Percentiles rank a stretch among this genome's conserved stretches.
Evolutionary conservation across 2,888 invertebrate genomes (phyloP).

Genomic region (Hartigia nigra): DNA sequence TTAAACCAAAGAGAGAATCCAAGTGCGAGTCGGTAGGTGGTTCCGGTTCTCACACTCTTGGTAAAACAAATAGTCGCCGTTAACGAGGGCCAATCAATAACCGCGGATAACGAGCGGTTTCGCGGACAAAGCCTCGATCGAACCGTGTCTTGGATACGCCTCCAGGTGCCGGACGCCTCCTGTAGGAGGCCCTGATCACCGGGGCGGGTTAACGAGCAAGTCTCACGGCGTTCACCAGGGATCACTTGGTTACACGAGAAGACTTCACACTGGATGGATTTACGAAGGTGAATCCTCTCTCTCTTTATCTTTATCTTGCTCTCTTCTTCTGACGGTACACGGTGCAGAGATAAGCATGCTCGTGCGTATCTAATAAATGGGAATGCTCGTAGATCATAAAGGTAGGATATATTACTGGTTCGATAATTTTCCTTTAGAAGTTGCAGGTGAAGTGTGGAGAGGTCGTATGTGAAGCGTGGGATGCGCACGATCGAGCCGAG

Average conservation of each 20-base stretch:
- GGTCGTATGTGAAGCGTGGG: background rate
- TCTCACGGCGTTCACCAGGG: conserved; percentile 17
- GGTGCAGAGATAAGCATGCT: background rate
- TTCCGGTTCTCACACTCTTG: conserved; percentile 56
- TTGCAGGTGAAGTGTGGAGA: background rate
- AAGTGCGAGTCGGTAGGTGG: conserved; percentile 21
- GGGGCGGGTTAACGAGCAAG: conserved; percentile 40
- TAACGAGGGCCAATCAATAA: conserved; percentile 62
- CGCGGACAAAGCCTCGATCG: conserved; percentile 38
- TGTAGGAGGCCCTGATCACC: conserved; percentile 25
- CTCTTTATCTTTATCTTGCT: background rate
- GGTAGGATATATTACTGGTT: background rate
- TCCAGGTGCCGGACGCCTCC: conserved; percentile 29
- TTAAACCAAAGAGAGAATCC: background rate
- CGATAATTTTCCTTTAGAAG: background rate
- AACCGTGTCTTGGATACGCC: conserved; percentile 39
- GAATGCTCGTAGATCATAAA: background rate
- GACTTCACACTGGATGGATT: background rate
- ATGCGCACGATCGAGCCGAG: background rate
- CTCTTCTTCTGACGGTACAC: background rate
- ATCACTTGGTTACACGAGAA: conserved; percentile 8
- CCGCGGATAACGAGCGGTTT: conserved; percentile 59
- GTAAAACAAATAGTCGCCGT: conserved; percentile 49
- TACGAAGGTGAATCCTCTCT: background rate
- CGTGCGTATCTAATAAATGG: background rate